A percentile compares a stretch with the other conserved stretches of the same genome.
These are phyloP conservation scores for Schlechtendalia chinensis DNA, from an alignment of 1,140 invertebrate species.

Conservation along the genomic window DNA sequence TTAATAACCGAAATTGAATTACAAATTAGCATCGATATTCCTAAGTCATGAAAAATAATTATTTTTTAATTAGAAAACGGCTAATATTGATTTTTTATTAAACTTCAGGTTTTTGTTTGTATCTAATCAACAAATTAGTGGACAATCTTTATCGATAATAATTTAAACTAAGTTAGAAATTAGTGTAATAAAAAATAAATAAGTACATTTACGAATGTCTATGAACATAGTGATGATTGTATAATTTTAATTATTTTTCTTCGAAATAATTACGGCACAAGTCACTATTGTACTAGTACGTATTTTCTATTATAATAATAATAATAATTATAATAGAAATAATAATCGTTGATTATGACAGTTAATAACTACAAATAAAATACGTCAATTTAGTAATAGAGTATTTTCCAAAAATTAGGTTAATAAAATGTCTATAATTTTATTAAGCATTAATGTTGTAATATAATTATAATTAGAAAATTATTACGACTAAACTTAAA, in stretches of 20 bases:
- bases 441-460: not conserved
- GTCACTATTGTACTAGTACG: not conserved
- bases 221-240: conserved; percentile 8
- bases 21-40: no score
- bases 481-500: not conserved
- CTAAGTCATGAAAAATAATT: no score
- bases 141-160: not conserved
- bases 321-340: no score
- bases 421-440: not conserved
- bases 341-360: no score
- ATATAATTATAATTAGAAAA: not conserved
- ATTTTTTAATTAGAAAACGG: no score
- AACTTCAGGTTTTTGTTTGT: not conserved
- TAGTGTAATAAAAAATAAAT: not conserved
- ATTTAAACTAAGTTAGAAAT: not conserved
- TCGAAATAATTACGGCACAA: conserved; percentile 10
- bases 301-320: no score
- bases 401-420: not conserved
- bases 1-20: no score
- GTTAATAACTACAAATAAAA: not conserved
- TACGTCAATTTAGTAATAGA: not conserved
- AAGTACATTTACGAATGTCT: not conserved
- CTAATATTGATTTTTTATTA: not conserved
- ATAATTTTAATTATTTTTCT: conserved; percentile 23
- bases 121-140: not conserved